phyloP scores from a whole-genome alignment of 2,888 invertebrate genomes.

The Phragmatobia fuliginosa region DNA sequence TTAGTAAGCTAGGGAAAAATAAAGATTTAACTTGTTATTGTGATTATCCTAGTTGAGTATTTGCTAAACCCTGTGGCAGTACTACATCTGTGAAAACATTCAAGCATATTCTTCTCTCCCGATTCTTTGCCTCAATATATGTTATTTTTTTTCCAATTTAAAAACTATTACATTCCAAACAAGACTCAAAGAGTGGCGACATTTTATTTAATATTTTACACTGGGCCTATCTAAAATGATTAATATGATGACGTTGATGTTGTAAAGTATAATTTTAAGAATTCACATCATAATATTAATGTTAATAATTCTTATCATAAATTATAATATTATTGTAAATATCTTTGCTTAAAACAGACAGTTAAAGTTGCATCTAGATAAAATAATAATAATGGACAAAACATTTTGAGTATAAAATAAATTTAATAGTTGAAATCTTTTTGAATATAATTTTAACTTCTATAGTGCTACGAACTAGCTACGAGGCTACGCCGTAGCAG shows the following conservation, averaged over 20 bases:
- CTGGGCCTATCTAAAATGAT: not conserved
- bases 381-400: slow-evolving; percentile 22
- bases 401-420: slow-evolving; percentile 39
- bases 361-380: too few species aligned
- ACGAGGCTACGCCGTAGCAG: slow-evolving; percentile 14
- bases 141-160: too few species aligned
- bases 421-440: slow-evolving; percentile 46
- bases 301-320: too few species aligned
- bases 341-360: slow-evolving; percentile 6
- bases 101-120: too few species aligned
- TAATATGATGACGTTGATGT: not conserved
- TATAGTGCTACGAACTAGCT: not conserved
- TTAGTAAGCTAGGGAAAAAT: too few species aligned
- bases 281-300: too few species aligned
- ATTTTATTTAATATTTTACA: not conserved
- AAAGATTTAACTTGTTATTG: too few species aligned
- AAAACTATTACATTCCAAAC: not conserved
- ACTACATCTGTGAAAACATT: too few species aligned
- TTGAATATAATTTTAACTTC: slow-evolving; percentile 49
- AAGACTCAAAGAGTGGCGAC: not conserved
- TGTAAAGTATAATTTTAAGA: not conserved
- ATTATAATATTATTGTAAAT: too few species aligned
- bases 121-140: too few species aligned
- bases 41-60: not conserved
- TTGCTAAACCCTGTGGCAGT: too few species aligned